Conservation (phyloP, 2,113 vertebrate genomes). For the Zapornia atra region DNA sequence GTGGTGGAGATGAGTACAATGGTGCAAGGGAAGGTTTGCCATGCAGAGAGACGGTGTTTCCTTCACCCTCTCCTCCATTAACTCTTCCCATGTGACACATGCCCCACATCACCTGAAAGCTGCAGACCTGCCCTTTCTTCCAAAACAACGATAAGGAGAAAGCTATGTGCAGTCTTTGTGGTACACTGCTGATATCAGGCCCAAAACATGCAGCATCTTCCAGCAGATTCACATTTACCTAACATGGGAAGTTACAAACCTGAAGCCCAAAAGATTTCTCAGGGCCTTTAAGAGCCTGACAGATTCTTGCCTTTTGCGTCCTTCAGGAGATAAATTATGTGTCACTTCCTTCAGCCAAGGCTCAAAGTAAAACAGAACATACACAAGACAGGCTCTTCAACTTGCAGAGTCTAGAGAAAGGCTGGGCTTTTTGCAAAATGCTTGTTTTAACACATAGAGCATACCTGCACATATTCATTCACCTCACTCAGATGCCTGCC, state of each 20-base stretch:
- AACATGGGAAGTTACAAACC: neutral
- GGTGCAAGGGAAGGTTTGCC: neutral
- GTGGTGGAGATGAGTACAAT: neutral
- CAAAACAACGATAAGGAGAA: neutral
- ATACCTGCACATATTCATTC: neutral
- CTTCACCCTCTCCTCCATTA: neutral
- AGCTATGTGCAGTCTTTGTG: rapidly evolving
- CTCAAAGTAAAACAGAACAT: neutral
- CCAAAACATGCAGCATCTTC: neutral
- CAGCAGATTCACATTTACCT: neutral
- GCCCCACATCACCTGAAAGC: neutral
- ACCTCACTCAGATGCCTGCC: neutral
- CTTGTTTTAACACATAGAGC: neutral
- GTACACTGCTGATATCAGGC: neutral
- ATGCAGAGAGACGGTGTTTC: neutral
- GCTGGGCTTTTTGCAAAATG: neutral
- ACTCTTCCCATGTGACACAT: neutral
- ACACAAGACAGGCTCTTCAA: neutral
- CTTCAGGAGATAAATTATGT: neutral
- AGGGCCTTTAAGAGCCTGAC: neutral
- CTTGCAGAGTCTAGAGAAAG: neutral
- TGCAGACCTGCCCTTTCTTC: neutral
- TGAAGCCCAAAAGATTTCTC: neutral
- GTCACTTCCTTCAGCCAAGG: neutral
- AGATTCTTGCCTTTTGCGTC: neutral